These are phyloP conservation scores for Chrysolina haemoptera DNA, from an alignment of 2,888 invertebrate species.

Conservation along the genomic window DNA sequence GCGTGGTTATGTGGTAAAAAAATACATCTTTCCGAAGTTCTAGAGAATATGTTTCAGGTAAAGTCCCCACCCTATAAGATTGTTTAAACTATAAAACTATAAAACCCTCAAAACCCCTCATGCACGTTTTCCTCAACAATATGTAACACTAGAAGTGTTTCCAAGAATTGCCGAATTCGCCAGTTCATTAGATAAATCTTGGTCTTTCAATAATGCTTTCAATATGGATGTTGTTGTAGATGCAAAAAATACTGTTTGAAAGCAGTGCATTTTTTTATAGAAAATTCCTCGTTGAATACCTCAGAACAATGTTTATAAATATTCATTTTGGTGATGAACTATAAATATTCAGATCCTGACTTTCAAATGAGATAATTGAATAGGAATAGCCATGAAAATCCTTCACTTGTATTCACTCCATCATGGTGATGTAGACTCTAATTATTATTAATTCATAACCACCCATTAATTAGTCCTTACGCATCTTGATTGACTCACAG, in stretches of 20 bases:
- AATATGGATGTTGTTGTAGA: too few species aligned
- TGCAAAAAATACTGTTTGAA: too few species aligned
- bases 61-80: too few species aligned
- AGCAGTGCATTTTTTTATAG: too few species aligned
- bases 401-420: background rate
- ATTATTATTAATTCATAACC: background rate
- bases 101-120: too few species aligned
- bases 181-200: background rate
- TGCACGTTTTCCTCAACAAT: too few species aligned
- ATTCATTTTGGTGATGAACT: background rate
- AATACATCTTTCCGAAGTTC: too few species aligned
- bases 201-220: too few species aligned
- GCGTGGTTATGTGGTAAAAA: too few species aligned
- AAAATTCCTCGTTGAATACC: background rate
- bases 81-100: too few species aligned
- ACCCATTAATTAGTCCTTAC: background rate
- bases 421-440: background rate
- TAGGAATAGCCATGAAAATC: background rate
- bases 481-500: conserved; percentile 8
- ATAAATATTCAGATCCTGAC: background rate
- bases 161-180: background rate
- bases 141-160: too few species aligned
- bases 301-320: conserved; percentile 3
- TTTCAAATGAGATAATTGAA: background rate
- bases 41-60: too few species aligned